phyloP scores from a whole-genome alignment of 2,888 invertebrate genomes.

The Nasonia oneida region DNA sequence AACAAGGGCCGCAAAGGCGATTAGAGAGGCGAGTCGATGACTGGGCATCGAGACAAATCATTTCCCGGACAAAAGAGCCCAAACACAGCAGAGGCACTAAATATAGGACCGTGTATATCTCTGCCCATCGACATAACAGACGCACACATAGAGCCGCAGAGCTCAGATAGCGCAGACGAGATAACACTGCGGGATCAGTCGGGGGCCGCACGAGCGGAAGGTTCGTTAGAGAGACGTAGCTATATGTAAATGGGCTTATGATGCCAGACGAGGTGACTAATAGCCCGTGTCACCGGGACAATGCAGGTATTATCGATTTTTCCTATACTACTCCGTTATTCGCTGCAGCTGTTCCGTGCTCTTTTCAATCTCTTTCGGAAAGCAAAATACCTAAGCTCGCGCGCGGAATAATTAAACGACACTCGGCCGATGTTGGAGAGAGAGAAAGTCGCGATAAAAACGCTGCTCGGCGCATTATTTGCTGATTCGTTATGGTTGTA shows the following conservation, averaged over 20 bases:
- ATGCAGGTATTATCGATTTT: slow-evolving; percentile 4
- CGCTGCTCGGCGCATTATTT: background rate
- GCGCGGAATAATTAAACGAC: background rate
- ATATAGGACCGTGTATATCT: slow-evolving; percentile 16
- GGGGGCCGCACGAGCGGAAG: background rate
- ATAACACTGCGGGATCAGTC: slow-evolving; percentile 10
- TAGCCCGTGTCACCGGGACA: background rate
- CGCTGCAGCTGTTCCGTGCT: too few relatives aligned
- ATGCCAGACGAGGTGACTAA: slow-evolving; percentile 20
- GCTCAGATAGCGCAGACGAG: slow-evolving; percentile 25
- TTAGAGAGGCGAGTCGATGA: slow-evolving; percentile 30
- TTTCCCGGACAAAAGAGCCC: slow-evolving; percentile 23
- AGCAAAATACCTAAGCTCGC: background rate
- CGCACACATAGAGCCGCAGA: too few relatives aligned
- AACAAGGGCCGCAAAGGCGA: slow-evolving; percentile 18
- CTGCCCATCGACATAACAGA: slow-evolving; percentile 28
- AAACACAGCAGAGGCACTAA: slow-evolving; percentile 18
- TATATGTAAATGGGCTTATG: slow-evolving; percentile 5
- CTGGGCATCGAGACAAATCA: slow-evolving; percentile 19
- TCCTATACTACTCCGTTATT: too few relatives aligned
- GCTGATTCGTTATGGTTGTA: slow-evolving; percentile 7
- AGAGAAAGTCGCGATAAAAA: slow-evolving; percentile 3
- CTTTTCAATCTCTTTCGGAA: too few relatives aligned
- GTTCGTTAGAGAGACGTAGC: background rate
- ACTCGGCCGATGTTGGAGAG: background rate